These are phyloP conservation scores for Pristionchus exspectatus DNA, from an alignment of 2,888 invertebrate species.

Conservation along the genomic window DNA sequence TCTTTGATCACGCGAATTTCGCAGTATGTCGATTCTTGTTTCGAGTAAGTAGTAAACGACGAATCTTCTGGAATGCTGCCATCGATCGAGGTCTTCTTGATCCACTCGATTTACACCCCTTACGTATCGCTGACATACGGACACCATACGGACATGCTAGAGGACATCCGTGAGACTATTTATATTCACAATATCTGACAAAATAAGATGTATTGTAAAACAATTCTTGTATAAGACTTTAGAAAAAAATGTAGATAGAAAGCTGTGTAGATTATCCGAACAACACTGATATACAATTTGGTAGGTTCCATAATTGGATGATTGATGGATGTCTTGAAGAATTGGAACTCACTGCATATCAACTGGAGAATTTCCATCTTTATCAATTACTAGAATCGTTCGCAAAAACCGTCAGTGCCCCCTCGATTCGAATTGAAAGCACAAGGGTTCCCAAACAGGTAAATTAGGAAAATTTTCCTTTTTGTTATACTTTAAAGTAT, in stretches of 20 bases:
- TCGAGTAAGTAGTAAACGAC: background rate
- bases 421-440: background rate
- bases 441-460: background rate
- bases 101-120: too few species aligned
- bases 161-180: background rate
- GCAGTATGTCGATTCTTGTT: background rate
- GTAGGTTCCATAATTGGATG: background rate
- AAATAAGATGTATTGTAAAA: too few species aligned
- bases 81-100: background rate
- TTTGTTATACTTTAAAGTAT: background rate
- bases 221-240: too few species aligned
- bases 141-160: too few species aligned
- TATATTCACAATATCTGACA: background rate
- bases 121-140: too few species aligned
- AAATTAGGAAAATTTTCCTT: background rate
- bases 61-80: background rate
- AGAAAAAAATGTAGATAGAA: background rate
- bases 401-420: background rate
- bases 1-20: background rate
- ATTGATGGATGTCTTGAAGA: background rate
- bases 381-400: background rate
- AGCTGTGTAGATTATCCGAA: too few species aligned
- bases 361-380: background rate
- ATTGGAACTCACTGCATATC: background rate
- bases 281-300: too few species aligned